Base-by-base conservation (phyloP, 2,888 invertebrate genomes). In the Agrotis exclamationis region DNA sequence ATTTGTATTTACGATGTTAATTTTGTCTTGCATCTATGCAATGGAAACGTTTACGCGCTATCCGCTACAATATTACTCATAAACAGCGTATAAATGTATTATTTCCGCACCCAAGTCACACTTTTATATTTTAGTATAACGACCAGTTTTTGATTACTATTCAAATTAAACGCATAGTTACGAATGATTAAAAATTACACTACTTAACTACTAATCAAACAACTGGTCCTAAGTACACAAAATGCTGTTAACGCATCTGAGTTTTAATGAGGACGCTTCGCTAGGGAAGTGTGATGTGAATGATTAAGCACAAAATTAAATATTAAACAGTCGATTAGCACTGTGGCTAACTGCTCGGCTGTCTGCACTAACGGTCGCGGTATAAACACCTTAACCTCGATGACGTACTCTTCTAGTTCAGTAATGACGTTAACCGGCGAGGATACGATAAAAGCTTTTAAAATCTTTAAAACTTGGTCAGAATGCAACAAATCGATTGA, bases 301-400 rank as follows among this genome's bases (percentile, higher is more conserved):
- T 72, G 45, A 48, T 67, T 54, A 75, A 75, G 53, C 28, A 59
- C 28, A 60, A 68, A 60, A 60, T 60, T 54, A 74, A 76, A 50
- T 66, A 75, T 75, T 66, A 47, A 73, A 58, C n/a, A 75, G 45
- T 16, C 59, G 33, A 60, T 76, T 68, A 76, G 70, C 76, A 58
- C 44, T 60, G 59, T 9, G 16, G 16, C 48, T 76, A 68, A 54
- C 45, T 51, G 75, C 50, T 68, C 66, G 24, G 47, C 33, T 68
- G 48, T 59, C 54, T 59, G 54, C 33, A 33, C 24, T 65, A 76
- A 59, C 53, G 33, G 68, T 59, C 13, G 22, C 24, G 1, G 53
- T 24, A 60, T 76, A 76, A 54, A 54, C 13, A 24, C 50, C 45
- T 74, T 74, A 68, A 68, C 53, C 54, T 48, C 48, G 44, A 76